phyloP scores from a whole-genome alignment of 1,140 invertebrate species.

The Euura saliciscinereae region DNA sequence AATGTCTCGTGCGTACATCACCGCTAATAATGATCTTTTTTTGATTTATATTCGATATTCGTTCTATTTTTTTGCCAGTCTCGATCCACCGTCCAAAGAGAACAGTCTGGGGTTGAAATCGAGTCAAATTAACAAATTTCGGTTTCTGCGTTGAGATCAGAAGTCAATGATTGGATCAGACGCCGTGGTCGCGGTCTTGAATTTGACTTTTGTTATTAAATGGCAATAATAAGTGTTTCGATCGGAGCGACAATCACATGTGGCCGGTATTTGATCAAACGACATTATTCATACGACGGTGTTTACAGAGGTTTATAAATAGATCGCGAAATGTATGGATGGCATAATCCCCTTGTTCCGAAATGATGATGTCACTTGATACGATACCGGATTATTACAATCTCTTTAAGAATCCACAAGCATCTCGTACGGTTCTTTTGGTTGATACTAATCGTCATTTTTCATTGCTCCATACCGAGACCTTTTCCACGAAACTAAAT shows the following conservation, averaged over 20 bases:
- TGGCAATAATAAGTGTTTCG: too few relatives aligned
- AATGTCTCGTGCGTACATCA: not conserved
- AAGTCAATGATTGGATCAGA: not conserved
- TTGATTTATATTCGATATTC: too few relatives aligned
- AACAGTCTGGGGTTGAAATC: not conserved
- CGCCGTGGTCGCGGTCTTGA: too few relatives aligned
- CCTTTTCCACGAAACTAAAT: not conserved
- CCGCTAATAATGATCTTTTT: too few relatives aligned
- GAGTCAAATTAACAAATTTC: too few relatives aligned
- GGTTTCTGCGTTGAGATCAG: not conserved
- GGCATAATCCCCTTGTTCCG: not conserved
- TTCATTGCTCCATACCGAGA: not conserved
- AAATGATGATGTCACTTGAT: constrained; percentile 21
- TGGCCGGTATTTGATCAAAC: too few relatives aligned
- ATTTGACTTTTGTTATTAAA: too few relatives aligned
- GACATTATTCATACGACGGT: too few relatives aligned
- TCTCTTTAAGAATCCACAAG: constrained; percentile 17
- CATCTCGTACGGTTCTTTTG: not conserved
- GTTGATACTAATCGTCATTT: too few relatives aligned
- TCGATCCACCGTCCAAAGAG: not conserved
- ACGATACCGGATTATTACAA: constrained; percentile 19
- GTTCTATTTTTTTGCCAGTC: not conserved
- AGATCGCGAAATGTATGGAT: not conserved
- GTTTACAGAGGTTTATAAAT: too few relatives aligned
- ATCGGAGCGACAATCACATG: too few relatives aligned